phyloP scores from a whole-genome alignment of 2,113 vertebrate species.

The Maccullochella peelii region DNA sequence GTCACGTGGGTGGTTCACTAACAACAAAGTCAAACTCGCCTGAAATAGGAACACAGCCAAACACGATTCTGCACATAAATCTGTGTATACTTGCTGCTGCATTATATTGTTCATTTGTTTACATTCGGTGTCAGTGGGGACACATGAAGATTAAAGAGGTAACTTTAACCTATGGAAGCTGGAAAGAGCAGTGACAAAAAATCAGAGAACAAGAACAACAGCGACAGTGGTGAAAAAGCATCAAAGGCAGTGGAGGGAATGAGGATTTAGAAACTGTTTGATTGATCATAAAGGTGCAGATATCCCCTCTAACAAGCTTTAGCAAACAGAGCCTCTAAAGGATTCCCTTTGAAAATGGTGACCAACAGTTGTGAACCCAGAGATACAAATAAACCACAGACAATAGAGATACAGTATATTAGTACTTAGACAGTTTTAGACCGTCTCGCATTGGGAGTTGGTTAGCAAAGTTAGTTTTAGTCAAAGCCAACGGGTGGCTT shows the following conservation, averaged over 20 bases:
- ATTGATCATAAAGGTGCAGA: conserved; percentile 58
- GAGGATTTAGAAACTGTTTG: conserved; percentile 38
- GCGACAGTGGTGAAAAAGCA: background rate
- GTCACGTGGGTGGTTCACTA: conserved; percentile 43
- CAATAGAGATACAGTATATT: background rate
- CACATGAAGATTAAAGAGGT: conserved; percentile 60
- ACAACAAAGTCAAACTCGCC: conserved; percentile 54
- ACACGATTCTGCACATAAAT: conserved; percentile 59
- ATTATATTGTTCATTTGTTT: conserved; percentile 54
- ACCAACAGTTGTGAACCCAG: conserved; percentile 38
- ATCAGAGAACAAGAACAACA: conserved; percentile 34
- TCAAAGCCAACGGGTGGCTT: conserved; percentile 31
- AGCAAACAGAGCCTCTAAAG: conserved; percentile 25
- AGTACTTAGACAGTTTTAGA: conserved; percentile 13
- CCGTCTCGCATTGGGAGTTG: conserved; percentile 12
- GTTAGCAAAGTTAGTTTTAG: conserved; percentile 22
- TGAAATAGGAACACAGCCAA: conserved; percentile 51
- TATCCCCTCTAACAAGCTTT: conserved; percentile 61
- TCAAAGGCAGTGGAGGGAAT: conserved; percentile 23
- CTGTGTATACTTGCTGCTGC: conserved; percentile 29
- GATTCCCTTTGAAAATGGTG: conserved; percentile 50
- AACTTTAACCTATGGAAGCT: conserved; percentile 51
- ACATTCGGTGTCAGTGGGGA: conserved; percentile 28
- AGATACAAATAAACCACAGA: conserved; percentile 1
- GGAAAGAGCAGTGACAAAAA: conserved; percentile 40